phyloP scores from a whole-genome alignment of 1,140 invertebrate genomes.

The Brachionus paranguensis region DNA sequence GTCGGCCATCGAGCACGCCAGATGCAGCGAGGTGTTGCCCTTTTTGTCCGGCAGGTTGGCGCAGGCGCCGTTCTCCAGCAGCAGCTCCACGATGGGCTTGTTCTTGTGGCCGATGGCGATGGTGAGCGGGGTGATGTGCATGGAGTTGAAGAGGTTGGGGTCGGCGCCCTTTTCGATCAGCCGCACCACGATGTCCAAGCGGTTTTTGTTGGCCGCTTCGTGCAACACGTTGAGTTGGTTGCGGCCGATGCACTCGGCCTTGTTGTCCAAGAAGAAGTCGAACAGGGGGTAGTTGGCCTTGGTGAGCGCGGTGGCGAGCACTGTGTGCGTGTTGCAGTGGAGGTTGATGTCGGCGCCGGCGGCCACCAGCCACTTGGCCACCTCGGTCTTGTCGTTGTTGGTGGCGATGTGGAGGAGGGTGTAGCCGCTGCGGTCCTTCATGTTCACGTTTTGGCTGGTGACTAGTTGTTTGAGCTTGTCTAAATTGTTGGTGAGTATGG shows the following conservation, averaged over 20 bases:
- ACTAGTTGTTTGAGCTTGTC: background rate
- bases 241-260: constrained; percentile 37
- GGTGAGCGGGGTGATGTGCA: constrained; percentile 8
- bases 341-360: constrained; percentile 12
- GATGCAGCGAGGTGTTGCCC: constrained; percentile 18
- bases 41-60: constrained; percentile 38
- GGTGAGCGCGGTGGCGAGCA: background rate
- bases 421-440: constrained; percentile 35
- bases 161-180: constrained; percentile 35
- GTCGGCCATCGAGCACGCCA: background rate
- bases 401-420: constrained; percentile 7
- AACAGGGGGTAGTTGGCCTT: constrained; percentile 13
- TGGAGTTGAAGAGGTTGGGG: constrained; percentile 11
- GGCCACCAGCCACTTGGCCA: constrained; percentile 8
- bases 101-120: background rate
- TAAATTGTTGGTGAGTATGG: background rate
- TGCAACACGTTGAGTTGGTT: constrained; percentile 29
- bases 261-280: constrained; percentile 14
- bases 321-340: constrained; percentile 25
- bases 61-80: constrained; percentile 25
- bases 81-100: background rate
- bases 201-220: constrained; percentile 36
- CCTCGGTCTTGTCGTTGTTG: constrained; percentile 16
- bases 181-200: background rate
- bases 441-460: background rate